Percentiles rank a stretch among this genome's conserved stretches.
Conservation (phyloP, 2,113 vertebrate genomes). For the Ornithorhynchus anatinus region DNA sequence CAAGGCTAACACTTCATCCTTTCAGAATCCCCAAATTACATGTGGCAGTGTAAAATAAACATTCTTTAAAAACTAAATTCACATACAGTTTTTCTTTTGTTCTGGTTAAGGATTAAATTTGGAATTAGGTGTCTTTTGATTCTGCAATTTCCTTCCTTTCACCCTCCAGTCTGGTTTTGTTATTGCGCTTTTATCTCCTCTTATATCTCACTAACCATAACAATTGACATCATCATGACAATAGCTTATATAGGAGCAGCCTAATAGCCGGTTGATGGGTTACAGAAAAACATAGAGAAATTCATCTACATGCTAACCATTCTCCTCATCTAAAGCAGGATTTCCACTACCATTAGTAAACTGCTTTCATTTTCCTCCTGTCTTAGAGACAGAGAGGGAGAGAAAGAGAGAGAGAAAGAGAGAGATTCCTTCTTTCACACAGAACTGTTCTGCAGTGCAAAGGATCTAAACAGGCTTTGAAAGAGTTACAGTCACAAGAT, state of each 20-base stretch:
- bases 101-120: not conserved
- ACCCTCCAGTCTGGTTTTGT: not conserved
- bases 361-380: not conserved
- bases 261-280: not conserved
- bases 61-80: not conserved
- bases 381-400: not conserved
- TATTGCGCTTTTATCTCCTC: not conserved
- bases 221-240: not conserved
- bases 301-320: not conserved
- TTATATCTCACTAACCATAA: not conserved
- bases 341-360: not conserved
- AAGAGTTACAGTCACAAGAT: no score
- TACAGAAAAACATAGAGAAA: not conserved
- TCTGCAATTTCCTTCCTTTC: not conserved
- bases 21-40: slow-evolving; percentile 37
- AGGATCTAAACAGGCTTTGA: no score
- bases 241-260: not conserved
- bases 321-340: rapidly evolving
- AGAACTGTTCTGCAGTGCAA: no score
- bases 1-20: slow-evolving; percentile 44
- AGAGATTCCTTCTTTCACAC: no score
- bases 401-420: no score
- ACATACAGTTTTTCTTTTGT: not conserved
- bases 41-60: not conserved
- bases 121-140: not conserved